phyloP scores from a whole-genome alignment of 2,888 invertebrate genomes.

The Halictus quadricinctus region DNA sequence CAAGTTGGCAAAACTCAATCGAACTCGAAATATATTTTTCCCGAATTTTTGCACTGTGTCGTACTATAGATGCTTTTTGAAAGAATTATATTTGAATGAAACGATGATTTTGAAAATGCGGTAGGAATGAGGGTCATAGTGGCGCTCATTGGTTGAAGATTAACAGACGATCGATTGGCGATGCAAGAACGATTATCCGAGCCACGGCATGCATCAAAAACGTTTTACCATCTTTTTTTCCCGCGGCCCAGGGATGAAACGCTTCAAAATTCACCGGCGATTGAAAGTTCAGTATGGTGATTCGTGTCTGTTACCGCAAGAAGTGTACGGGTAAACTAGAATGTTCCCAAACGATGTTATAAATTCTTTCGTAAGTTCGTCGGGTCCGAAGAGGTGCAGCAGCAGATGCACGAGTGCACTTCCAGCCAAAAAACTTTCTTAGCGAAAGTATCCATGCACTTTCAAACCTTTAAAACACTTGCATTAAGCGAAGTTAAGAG shows the following conservation, averaged over 20 bases:
- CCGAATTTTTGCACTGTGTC: too few species aligned
- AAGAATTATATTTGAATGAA: too few species aligned
- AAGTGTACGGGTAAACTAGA: conserved; percentile 6
- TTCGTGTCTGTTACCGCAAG: neutral
- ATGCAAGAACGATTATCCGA: neutral
- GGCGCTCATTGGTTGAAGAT: neutral
- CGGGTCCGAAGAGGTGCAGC: neutral
- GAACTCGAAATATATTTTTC: too few species aligned
- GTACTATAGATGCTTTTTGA: too few species aligned
- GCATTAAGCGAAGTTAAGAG: neutral
- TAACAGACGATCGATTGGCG: neutral
- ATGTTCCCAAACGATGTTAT: conserved; percentile 6
- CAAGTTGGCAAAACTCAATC: too few species aligned
- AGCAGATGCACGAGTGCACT: conserved; percentile 10
- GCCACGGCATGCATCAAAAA: neutral
- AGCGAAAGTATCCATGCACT: neutral
- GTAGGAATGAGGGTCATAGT: too few species aligned
- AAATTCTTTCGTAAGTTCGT: conserved; percentile 4
- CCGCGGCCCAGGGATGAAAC: neutral
- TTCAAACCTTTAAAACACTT: neutral
- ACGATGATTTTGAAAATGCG: too few species aligned
- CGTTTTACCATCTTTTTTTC: neutral
- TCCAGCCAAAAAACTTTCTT: conserved; percentile 4
- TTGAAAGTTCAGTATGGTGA: conserved; percentile 9
- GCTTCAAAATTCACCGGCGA: neutral